Conservation (phyloP, 2,113 vertebrate species). For the Rhabdornis inornatus region DNA sequence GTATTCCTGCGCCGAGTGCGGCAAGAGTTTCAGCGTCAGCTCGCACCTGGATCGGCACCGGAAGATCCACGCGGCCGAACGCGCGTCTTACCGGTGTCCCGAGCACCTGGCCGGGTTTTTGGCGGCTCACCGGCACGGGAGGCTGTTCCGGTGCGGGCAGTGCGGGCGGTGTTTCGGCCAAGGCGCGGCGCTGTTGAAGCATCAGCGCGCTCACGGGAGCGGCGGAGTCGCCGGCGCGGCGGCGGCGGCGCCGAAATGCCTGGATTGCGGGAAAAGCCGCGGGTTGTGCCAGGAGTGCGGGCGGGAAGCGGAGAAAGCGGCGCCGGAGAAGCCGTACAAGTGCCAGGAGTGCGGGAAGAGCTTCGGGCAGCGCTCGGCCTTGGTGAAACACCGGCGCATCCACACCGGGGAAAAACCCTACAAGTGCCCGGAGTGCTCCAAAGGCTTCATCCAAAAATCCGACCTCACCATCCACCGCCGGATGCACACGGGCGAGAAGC, state of each 20-base stretch:
- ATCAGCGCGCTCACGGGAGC: not conserved
- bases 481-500: not conserved
- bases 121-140: not conserved
- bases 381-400: conserved; percentile 19
- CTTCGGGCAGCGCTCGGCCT: not conserved
- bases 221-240: accelerated
- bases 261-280: not conserved
- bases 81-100: not conserved
- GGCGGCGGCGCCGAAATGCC: not conserved
- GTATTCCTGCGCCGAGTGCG: not conserved
- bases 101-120: not conserved
- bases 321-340: not conserved
- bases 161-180: not conserved
- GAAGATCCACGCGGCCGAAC: not conserved
- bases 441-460: conserved; percentile 25
- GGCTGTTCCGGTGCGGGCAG: not conserved
- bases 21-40: conserved; percentile 26
- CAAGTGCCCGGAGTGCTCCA: not conserved
- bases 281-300: conserved; percentile 53
- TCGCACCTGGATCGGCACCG: conserved; percentile 26
- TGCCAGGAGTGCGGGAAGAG: not conserved
- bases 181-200: not conserved
- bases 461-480: not conserved
- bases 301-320: too few relatives aligned
- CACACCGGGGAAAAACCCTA: conserved; percentile 44